phyloP scores from a whole-genome alignment of 2,888 invertebrate genomes.

The Troglohyphantes excavatus region DNA sequence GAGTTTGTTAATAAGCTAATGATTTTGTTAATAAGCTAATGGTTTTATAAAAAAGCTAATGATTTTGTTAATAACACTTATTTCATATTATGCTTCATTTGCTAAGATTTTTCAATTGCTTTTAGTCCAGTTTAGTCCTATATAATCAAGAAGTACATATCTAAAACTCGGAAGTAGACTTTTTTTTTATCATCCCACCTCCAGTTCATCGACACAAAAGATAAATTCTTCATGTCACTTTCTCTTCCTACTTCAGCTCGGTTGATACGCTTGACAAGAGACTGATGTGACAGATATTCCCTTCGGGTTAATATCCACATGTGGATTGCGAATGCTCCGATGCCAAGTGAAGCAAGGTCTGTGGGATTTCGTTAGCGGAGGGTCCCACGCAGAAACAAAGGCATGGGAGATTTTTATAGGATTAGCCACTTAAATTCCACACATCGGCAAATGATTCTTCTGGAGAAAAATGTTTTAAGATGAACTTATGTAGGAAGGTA shows the following conservation, averaged over 20 bases:
- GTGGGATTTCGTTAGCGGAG: neutral
- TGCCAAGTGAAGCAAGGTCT: neutral
- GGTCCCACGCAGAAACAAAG: neutral
- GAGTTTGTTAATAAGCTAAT: too few species aligned
- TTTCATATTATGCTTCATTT: too few species aligned
- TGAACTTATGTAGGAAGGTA: too few species aligned
- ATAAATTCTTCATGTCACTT: slow-evolving; percentile 37
- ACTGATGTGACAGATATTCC: slow-evolving; percentile 35
- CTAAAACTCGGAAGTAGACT: neutral
- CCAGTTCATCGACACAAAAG: slow-evolving; percentile 44
- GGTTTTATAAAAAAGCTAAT: too few species aligned
- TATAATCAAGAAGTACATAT: too few species aligned
- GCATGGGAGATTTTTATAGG: neutral
- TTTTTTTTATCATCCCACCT: neutral
- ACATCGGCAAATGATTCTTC: neutral
- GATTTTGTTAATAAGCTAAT: too few species aligned
- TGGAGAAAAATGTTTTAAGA: neutral
- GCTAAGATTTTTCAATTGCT: too few species aligned
- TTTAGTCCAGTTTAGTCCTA: too few species aligned
- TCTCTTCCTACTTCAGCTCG: slow-evolving; percentile 24
- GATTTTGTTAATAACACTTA: too few species aligned
- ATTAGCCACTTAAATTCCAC: neutral
- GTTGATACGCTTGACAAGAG: slow-evolving; percentile 20
- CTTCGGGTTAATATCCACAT: slow-evolving; percentile 28
- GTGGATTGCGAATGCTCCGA: neutral